These are phyloP conservation scores for Eira barbara DNA, from an alignment of 2,113 vertebrate genomes.

Conservation along the genomic window DNA sequence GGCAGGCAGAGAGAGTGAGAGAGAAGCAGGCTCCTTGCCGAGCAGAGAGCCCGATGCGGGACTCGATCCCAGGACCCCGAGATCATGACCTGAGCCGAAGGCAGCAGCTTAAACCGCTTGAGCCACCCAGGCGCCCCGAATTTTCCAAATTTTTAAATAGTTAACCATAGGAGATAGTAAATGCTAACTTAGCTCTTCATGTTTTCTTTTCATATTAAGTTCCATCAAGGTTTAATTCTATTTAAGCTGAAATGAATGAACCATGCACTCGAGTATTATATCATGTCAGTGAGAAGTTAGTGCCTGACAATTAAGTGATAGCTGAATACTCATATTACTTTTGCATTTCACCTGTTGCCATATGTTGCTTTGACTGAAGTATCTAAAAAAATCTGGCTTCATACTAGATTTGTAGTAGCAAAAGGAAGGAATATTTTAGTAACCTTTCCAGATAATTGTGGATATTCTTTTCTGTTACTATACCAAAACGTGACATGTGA, in stretches of 20 bases:
- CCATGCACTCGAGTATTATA: background rate
- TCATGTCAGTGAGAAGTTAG: background rate
- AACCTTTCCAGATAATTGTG: background rate
- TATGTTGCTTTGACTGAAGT: background rate
- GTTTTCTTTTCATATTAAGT: conserved; percentile 16
- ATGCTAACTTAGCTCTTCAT: background rate
- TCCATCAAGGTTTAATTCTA: background rate
- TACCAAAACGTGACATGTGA: background rate
- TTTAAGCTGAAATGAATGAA: background rate
- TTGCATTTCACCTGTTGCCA: background rate
- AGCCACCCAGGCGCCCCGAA: no score
- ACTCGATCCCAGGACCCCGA: no score
- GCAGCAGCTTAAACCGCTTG: no score
- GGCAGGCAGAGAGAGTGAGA: no score
- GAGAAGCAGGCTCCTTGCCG: no score
- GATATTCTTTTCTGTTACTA: background rate
- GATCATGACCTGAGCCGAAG: no score
- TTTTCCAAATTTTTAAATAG: background rate
- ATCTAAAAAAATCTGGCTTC: background rate
- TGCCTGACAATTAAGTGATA: background rate
- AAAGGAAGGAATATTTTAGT: background rate
- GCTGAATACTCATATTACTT: background rate
- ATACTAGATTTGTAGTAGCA: background rate
- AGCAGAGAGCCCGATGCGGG: no score
- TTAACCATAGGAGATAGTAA: background rate